These are phyloP conservation scores for Orcinus orca DNA, from an alignment of 2,113 vertebrate genomes.

Conservation along the genomic window DNA sequence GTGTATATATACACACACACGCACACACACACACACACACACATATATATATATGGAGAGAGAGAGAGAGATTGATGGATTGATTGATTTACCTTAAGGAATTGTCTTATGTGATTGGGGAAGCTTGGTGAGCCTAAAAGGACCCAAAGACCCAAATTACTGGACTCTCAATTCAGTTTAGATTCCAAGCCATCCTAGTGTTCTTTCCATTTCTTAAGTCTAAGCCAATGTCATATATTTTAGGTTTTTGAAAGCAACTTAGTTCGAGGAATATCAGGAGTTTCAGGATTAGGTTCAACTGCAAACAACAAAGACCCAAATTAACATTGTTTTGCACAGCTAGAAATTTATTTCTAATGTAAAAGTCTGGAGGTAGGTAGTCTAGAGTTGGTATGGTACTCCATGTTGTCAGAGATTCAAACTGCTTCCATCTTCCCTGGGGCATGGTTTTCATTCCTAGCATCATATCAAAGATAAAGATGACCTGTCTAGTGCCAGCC, in stretches of 20 bases:
- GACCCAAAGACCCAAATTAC: background rate
- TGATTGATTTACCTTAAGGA: background rate
- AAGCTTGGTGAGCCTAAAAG: background rate
- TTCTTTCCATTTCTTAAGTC: background rate
- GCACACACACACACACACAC: rapidly evolving
- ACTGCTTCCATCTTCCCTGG: background rate
- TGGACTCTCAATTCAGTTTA: background rate
- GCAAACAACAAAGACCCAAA: background rate
- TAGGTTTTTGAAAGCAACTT: background rate
- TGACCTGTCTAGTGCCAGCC: background rate
- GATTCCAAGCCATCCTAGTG: background rate
- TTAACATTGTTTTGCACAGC: background rate
- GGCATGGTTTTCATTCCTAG: background rate
- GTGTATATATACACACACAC: no score
- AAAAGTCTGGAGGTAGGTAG: background rate
- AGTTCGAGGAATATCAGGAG: background rate
- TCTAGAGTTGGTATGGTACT: background rate
- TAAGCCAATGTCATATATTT: background rate
- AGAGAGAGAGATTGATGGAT: background rate
- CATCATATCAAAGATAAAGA: background rate
- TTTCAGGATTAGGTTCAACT: background rate
- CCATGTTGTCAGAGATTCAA: background rate
- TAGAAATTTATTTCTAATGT: background rate
- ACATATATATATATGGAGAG: no score
- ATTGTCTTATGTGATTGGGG: background rate